Conservation (phyloP, 2,797 vertebrate genomes). For the Sebastes minor region DNA sequence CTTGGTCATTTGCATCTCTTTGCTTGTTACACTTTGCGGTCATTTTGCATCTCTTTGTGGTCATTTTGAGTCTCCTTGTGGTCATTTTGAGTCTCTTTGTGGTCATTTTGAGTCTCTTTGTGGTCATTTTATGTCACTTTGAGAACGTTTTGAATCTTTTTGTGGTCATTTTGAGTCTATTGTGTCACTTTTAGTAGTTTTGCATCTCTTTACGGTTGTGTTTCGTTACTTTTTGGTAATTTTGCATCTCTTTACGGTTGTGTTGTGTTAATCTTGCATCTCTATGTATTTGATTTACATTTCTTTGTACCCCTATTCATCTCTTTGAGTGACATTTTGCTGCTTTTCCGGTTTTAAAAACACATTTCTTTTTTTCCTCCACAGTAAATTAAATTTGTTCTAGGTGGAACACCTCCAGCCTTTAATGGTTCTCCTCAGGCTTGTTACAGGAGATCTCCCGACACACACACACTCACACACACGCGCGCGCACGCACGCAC, state of each 20-base stretch:
- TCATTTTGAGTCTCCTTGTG: rapidly evolving
- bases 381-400: not conserved
- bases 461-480: not conserved
- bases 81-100: no score
- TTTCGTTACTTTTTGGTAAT: no score
- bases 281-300: no score
- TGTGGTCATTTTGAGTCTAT: not conserved
- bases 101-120: not conserved
- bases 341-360: not conserved
- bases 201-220: not conserved
- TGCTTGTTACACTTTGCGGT: no score
- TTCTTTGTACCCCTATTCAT: no score
- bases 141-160: not conserved
- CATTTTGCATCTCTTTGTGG: no score
- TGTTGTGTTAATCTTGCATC: no score
- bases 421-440: not conserved
- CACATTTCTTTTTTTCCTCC: not conserved
- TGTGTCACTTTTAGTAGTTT: no score
- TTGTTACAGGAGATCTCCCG: not conserved
- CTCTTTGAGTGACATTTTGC: not conserved
- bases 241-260: no score
- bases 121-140: not conserved
- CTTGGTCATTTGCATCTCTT: no score
- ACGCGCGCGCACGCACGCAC: not conserved
- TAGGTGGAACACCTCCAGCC: not conserved